These are phyloP conservation scores for Acleris sparsana DNA, from an alignment of 2,888 invertebrate species.

Conservation along the genomic window DNA sequence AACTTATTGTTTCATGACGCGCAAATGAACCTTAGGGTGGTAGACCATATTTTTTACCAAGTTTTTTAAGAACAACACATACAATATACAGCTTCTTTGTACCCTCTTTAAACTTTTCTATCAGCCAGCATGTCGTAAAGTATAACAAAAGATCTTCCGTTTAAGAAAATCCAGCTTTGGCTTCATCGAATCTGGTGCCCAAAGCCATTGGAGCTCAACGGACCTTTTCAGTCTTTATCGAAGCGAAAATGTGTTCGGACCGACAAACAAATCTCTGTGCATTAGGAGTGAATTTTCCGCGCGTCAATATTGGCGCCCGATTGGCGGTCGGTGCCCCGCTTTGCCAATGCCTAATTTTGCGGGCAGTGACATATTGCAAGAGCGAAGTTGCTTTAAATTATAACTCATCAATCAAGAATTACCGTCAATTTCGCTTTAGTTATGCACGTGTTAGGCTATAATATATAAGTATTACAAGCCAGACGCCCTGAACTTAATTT, in stretches of 20 bases:
- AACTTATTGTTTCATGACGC: too few species aligned
- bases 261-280: conserved; percentile 46
- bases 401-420: neutral
- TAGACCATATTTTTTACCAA: too few species aligned
- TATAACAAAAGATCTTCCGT: conserved; percentile 19
- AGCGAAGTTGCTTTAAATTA: neutral
- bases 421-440: too few species aligned
- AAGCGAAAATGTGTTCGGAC: conserved; percentile 39
- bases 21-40: too few species aligned
- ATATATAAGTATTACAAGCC: neutral
- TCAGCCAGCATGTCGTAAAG: conserved; percentile 5
- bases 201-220: conserved; percentile 37
- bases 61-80: too few species aligned
- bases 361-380: conserved; percentile 9
- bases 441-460: too few species aligned
- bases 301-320: conserved; percentile 45
- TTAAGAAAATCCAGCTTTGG: conserved; percentile 23
- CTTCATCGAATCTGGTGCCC: conserved; percentile 19
- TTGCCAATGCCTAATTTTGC: conserved; percentile 35
- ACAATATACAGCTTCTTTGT: too few species aligned
- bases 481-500: neutral
- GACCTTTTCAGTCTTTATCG: conserved; percentile 42
- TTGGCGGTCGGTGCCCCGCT: conserved; percentile 39
- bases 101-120: neutral
- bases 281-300: conserved; percentile 45